Evolutionary conservation across 2,113 vertebrate genomes (phyloP).

Genomic region (Phalacrocorax carbo): DNA sequence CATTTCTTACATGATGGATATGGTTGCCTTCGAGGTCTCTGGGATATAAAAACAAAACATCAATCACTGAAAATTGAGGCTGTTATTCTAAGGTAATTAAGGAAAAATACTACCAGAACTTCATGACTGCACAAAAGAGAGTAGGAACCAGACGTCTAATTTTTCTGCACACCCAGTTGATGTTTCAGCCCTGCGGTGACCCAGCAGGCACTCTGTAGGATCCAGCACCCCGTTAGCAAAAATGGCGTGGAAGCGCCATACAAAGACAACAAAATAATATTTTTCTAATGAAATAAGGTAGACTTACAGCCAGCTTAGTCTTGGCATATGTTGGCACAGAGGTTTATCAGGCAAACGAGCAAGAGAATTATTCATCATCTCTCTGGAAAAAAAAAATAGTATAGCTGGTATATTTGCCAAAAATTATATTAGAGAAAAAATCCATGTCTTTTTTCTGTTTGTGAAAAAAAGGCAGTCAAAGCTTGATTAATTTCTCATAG

Average conservation of each 20-base stretch:
- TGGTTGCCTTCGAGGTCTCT: conserved; percentile 94
- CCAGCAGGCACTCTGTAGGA: background rate
- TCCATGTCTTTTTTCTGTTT: background rate
- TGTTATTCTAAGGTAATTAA: background rate
- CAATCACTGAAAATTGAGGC: background rate
- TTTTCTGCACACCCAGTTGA: background rate
- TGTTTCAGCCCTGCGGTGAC: background rate
- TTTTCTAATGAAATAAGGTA: background rate
- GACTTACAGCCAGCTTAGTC: conserved; percentile 93
- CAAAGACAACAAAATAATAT: background rate
- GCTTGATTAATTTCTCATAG: background rate
- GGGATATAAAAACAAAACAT: conserved; percentile 55
- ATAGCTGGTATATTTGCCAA: background rate
- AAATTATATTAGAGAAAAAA: background rate
- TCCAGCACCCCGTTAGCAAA: background rate
- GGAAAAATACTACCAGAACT: background rate
- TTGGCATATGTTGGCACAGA: conserved; percentile 89
- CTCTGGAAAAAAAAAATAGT: conserved; percentile 71
- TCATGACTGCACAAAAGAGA: background rate
- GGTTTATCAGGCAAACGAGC: conserved; percentile 74
- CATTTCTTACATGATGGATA: conserved; percentile 86
- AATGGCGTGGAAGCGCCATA: accelerated
- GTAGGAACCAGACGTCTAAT: background rate
- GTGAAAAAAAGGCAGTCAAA: background rate
- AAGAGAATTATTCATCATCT: conserved; percentile 88